These are phyloP conservation scores for Parochlus steinenii DNA, from an alignment of 2,888 invertebrate genomes.

Conservation along the genomic window DNA sequence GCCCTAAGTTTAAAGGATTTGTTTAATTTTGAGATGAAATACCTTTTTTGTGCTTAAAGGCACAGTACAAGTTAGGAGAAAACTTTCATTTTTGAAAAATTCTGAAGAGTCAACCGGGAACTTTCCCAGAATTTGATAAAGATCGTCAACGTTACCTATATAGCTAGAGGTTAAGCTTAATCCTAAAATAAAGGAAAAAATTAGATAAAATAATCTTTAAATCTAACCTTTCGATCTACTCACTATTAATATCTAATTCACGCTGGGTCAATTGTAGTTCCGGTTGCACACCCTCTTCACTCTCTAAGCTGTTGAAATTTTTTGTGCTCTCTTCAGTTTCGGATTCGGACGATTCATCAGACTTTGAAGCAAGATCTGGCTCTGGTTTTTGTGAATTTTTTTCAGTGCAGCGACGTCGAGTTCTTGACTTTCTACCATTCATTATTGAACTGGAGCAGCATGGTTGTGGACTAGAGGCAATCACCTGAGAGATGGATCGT, in stretches of 20 bases:
- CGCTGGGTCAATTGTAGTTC: constrained; percentile 35
- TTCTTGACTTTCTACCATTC: neutral
- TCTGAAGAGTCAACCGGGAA: constrained; percentile 36
- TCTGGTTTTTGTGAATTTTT: too few species aligned
- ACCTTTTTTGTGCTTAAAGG: constrained; percentile 17
- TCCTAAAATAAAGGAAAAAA: constrained; percentile 13
- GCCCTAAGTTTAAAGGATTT: neutral
- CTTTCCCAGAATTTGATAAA: constrained; percentile 17
- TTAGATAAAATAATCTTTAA: constrained; percentile 5
- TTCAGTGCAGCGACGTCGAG: neutral
- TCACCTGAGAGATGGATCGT: neutral
- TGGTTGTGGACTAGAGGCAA: neutral
- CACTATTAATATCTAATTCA: constrained; percentile 35
- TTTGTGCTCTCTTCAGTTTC: constrained; percentile 20
- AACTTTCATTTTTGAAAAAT: constrained; percentile 38
- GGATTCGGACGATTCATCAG: constrained; percentile 16
- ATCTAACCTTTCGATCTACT: constrained; percentile 6
- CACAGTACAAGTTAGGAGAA: constrained; percentile 40
- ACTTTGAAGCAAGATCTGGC: too few species aligned
- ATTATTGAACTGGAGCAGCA: neutral
- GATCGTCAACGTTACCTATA: constrained; percentile 14
- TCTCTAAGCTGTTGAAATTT: constrained; percentile 25
- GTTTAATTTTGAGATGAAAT: neutral
- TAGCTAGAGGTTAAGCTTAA: constrained; percentile 17
- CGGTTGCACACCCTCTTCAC: constrained; percentile 34